Percentiles rank a stretch among this genome's conserved stretches.
Conservation (phyloP, 2,113 vertebrate genomes). For the Pygoscelis antarcticus region DNA sequence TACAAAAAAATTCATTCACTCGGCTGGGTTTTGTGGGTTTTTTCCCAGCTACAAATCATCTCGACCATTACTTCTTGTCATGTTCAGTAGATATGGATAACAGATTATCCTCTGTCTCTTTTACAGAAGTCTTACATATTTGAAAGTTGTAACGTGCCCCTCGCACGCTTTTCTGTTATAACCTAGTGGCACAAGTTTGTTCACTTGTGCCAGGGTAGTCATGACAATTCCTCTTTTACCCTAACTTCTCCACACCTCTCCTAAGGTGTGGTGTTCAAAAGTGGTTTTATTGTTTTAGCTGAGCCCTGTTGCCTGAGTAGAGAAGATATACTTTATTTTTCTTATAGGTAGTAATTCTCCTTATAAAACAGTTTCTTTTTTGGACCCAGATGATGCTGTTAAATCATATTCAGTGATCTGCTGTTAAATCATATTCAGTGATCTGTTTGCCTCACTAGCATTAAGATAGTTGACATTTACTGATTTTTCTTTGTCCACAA, state of each 20-base stretch:
- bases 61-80: background rate
- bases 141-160: background rate
- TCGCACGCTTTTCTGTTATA: accelerated
- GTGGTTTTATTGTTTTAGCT: background rate
- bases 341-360: background rate
- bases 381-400: background rate
- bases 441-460: background rate
- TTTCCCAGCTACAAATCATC: background rate
- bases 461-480: background rate
- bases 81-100: background rate
- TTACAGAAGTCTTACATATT: background rate
- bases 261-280: background rate
- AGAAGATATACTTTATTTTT: background rate
- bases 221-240: background rate
- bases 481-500: slow-evolving; percentile 19
- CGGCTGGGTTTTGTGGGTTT: background rate
- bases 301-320: background rate
- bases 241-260: background rate
- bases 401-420: background rate
- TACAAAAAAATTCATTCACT: background rate
- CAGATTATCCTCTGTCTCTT: background rate
- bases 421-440: background rate
- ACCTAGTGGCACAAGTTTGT: background rate
- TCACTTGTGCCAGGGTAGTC: background rate
- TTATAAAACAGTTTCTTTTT: background rate